Base-by-base conservation (phyloP, 2,888 invertebrate species). In the Pandemis corylana region DNA sequence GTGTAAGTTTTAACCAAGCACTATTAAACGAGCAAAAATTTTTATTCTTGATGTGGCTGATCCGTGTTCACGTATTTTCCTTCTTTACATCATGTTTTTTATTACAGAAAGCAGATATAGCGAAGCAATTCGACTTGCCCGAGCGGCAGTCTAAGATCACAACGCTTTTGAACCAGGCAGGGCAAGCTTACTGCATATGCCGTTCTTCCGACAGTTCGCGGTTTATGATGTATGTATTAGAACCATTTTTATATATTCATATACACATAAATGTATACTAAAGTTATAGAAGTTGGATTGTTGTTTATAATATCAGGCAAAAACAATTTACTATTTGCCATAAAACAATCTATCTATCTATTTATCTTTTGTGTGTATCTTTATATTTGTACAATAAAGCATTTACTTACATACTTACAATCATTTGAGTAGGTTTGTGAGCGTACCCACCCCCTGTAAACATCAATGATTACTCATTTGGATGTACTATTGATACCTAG, bases 181-280 rank as follows among this genome's bases (percentile, higher is more conserved):
- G 98, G 7, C 97, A 98, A 91, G 97, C 97, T 0, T 99, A 99
- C 88, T 99, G 99, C 87, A 97, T 99, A 81, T 99, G 99, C 87
- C 95, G 99, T 62, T 97, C 98, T 7, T 97, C 98, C 0, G 99
- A 99, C 87, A 98, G 98, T 80, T 98, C 97, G 1, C 95, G 99
- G 67, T 99, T 99, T 90, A 99, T 99, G 99, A 99, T 99, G 97
- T 98, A 91, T 95, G 96, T 91, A 75, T 28, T 20, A 12, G 28
- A 49, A 28, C 36, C 12, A n/a, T 15, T 53, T 53, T 53, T 5
- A 20, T 1, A 20, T 20, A 20, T 20, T 20, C 20, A 20, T 20
- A 20, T 0, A 20, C 20, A 20, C 20, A 20, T 20, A 20, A 20
- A 20, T 20, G 20, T 20, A 20, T 20, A 20, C 20, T 20, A 20